Percentiles rank a stretch among this genome's conserved stretches.
Evolutionary conservation across 2,797 vertebrate species (phyloP).

Genomic region (Cossypha caffra): DNA sequence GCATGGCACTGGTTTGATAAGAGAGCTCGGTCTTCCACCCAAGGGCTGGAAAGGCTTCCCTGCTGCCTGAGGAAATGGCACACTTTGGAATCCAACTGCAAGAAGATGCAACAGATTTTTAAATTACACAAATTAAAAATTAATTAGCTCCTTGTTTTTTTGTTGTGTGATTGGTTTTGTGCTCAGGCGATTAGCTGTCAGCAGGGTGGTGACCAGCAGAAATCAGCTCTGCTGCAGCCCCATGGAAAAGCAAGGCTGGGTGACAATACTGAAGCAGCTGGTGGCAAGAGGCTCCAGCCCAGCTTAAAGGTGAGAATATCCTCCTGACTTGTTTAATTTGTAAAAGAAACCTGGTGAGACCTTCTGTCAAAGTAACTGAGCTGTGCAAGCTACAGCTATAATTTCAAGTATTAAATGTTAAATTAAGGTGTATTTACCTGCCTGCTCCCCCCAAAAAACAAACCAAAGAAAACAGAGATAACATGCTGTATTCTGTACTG

Average conservation of each 20-base stretch:
- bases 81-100: not conserved
- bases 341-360: not conserved
- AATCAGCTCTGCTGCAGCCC: not conserved
- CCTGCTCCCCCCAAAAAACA: not conserved
- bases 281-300: not conserved
- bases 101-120: conserved; percentile 38
- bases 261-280: not conserved
- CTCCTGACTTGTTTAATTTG: not conserved
- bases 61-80: not conserved
- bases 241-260: not conserved
- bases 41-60: not conserved
- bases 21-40: not conserved
- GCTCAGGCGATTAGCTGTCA: conserved; percentile 30
- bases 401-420: not conserved
- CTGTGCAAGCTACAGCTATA: not conserved
- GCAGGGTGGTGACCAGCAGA: conserved; percentile 24
- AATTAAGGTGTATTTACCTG: not conserved
- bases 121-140: conserved; percentile 54
- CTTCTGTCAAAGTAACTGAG: not conserved
- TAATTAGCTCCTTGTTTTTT: conserved; percentile 3
- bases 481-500: not conserved
- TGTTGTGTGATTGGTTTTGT: not conserved
- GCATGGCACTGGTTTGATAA: conserved; percentile 3
- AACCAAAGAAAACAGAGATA: not conserved
- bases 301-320: conserved; percentile 10